These are phyloP conservation scores for Neodiprion virginianus DNA, from an alignment of 1,140 invertebrate species.

Conservation along the genomic window DNA sequence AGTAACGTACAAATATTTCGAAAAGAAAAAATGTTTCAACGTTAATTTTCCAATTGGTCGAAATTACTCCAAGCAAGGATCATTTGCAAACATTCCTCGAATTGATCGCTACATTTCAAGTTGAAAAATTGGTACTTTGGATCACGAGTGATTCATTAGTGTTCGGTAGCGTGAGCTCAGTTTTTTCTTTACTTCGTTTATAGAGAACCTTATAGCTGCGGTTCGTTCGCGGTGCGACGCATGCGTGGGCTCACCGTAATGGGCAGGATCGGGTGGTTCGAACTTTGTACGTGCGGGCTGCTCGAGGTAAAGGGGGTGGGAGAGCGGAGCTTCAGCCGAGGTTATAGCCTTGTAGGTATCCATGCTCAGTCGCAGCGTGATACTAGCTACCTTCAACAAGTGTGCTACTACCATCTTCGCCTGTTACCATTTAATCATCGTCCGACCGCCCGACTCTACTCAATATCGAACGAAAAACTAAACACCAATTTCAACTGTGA, in stretches of 20 bases:
- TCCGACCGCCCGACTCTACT: background rate
- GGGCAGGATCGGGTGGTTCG: constrained; percentile 1
- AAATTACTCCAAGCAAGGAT: too few relatives aligned
- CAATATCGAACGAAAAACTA: background rate
- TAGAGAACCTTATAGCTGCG: background rate
- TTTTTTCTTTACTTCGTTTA: background rate
- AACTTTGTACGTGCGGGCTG: constrained; percentile 1
- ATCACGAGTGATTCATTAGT: background rate
- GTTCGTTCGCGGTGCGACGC: background rate
- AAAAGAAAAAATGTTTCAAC: too few relatives aligned
- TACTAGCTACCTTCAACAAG: constrained; percentile 2
- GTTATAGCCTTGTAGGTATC: background rate
- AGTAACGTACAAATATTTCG: too few relatives aligned
- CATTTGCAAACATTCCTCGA: too few relatives aligned
- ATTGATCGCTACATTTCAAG: too few relatives aligned
- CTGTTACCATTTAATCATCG: background rate
- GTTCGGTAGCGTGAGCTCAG: background rate
- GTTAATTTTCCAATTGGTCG: too few relatives aligned
- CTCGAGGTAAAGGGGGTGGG: background rate
- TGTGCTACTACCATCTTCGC: constrained; percentile 2
- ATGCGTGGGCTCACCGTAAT: background rate
- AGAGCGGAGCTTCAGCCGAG: background rate
- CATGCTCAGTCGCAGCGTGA: constrained; percentile 3
- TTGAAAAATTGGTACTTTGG: too few relatives aligned
- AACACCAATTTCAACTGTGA: background rate